Evolutionary conservation across 1,140 invertebrate genomes (phyloP).

Genomic region (Tetraneura akinire): DNA sequence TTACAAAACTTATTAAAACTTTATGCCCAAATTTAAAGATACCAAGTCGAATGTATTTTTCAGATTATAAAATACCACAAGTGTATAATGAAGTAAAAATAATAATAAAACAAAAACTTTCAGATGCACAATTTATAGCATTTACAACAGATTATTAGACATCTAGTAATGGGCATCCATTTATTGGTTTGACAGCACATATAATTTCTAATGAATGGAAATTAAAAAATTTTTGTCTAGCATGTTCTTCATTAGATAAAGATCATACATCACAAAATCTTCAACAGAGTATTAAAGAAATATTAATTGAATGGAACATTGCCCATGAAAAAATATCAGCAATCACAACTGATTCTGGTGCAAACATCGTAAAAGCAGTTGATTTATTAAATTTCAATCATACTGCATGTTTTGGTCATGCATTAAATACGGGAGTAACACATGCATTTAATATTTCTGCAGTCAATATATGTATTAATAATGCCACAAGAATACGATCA

Average conservation of each 20-base stretch:
- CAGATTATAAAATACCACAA: conserved; percentile 1
- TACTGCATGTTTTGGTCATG: conserved; percentile 11
- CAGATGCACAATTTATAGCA: not conserved
- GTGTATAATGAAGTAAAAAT: not conserved
- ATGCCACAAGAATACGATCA: not conserved
- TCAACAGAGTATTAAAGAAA: not conserved
- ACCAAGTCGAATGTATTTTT: not conserved
- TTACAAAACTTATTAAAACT: not conserved
- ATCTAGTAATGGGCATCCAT: not conserved
- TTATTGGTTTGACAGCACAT: not conserved
- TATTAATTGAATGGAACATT: not conserved
- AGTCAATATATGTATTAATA: not conserved
- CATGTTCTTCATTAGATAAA: not conserved
- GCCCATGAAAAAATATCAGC: not conserved
- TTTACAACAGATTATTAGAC: not conserved
- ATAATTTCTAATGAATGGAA: not conserved
- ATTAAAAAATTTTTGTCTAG: conserved; percentile 5
- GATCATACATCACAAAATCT: not conserved
- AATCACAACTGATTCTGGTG: not conserved
- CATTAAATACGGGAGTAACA: not conserved
- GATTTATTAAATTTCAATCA: not conserved
- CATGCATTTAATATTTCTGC: not conserved
- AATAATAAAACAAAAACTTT: not conserved
- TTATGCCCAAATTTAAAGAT: not conserved
- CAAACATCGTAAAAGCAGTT: not conserved